Evolutionary conservation across 1,140 invertebrate genomes (phyloP).

Genomic region (Holotrichia oblita): DNA sequence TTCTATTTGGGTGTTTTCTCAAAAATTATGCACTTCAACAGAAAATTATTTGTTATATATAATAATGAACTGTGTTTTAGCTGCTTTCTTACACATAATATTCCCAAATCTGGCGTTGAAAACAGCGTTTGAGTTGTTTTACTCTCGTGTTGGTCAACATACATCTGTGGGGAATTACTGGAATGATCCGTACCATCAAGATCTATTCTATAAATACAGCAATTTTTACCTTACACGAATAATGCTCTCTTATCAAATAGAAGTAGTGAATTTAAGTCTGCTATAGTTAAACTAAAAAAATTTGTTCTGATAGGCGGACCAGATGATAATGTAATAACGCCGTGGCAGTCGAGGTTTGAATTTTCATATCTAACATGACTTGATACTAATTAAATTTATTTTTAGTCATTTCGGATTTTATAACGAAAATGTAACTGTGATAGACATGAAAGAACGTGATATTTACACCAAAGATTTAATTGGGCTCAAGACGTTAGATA

Average conservation of each 20-base stretch:
- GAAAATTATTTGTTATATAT: too few species aligned
- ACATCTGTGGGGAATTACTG: conserved; percentile 92
- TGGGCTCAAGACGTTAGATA: conserved; percentile 78
- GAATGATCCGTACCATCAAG: conserved; percentile 89
- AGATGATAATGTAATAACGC: conserved; percentile 91
- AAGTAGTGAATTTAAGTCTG: conserved; percentile 75
- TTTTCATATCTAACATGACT: too few species aligned
- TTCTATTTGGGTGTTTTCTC: too few species aligned
- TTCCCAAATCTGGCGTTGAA: conserved; percentile 83
- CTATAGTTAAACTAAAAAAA: conserved; percentile 78
- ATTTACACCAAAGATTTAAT: conserved; percentile 81
- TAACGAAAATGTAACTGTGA: conserved; percentile 75
- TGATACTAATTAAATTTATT: too few species aligned
- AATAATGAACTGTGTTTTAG: conserved; percentile 61
- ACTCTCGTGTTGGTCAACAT: conserved; percentile 83
- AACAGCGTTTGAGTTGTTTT: conserved; percentile 86
- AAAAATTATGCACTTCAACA: too few species aligned
- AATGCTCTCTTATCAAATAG: conserved; percentile 74
- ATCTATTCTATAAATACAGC: conserved; percentile 79
- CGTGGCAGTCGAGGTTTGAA: conserved; percentile 90
- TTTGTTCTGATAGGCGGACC: conserved; percentile 90
- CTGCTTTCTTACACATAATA: conserved; percentile 76
- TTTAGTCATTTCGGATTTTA: conserved; percentile 87
- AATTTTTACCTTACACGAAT: conserved; percentile 82
- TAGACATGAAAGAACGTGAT: conserved; percentile 75